Evolutionary conservation across 2,888 invertebrate genomes (phyloP).

Genomic region (Oegoconia quadripuncta): DNA sequence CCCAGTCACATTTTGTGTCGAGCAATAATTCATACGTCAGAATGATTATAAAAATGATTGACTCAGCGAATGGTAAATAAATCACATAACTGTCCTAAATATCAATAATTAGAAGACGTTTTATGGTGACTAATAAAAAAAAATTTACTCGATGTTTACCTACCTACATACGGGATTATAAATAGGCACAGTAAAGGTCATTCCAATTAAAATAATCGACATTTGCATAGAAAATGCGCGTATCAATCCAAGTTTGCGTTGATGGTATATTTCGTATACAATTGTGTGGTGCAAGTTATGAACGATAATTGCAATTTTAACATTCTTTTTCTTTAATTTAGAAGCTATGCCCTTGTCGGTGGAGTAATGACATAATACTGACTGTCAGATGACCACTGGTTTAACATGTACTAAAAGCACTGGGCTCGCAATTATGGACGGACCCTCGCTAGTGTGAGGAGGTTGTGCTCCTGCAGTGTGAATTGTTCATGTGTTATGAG

Average conservation of each 20-base stretch:
- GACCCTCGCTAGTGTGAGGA: too few species aligned
- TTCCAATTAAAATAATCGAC: slow-evolving; percentile 46
- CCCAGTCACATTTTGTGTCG: slow-evolving; percentile 2
- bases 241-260: slow-evolving; percentile 36
- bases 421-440: too few species aligned
- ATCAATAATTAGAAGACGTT: slow-evolving; percentile 33
- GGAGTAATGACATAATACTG: neutral
- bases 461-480: too few species aligned
- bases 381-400: too few species aligned
- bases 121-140: slow-evolving; percentile 26
- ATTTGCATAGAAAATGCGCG: slow-evolving; percentile 53
- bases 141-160: neutral
- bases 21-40: slow-evolving; percentile 11
- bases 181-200: slow-evolving; percentile 33
- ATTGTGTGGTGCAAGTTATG: slow-evolving; percentile 26
- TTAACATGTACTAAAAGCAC: too few species aligned
- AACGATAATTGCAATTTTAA: neutral
- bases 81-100: slow-evolving; percentile 23
- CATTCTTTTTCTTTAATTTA: too few species aligned
- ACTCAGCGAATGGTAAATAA: slow-evolving; percentile 24
- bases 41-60: slow-evolving; percentile 8
- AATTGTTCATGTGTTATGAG: too few species aligned
- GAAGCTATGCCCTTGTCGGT: too few species aligned
- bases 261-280: slow-evolving; percentile 20
- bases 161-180: neutral